phyloP scores from a whole-genome alignment of 2,888 invertebrate species.

The Atrina japonica region DNA sequence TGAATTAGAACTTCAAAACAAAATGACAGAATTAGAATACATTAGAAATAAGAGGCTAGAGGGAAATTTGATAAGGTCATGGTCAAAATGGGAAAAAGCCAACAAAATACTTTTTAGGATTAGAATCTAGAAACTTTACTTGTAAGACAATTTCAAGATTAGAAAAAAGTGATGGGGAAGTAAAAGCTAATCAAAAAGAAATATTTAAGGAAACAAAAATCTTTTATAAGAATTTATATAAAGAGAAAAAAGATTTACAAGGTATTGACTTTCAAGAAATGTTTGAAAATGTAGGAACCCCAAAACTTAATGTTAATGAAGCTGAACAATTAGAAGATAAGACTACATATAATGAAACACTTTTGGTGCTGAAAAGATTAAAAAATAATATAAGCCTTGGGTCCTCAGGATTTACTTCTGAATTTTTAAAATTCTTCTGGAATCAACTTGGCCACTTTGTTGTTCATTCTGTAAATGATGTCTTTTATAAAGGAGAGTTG shows the following conservation, averaged over 20 bases:
- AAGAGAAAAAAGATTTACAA: neutral
- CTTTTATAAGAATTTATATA: conserved; percentile 8
- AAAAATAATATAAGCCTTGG: too few species aligned
- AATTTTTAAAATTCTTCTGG: too few species aligned
- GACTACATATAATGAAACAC: too few species aligned
- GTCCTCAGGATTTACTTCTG: too few species aligned
- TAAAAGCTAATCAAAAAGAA: conserved; percentile 7
- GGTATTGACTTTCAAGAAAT: neutral
- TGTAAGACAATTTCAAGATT: conserved; percentile 3
- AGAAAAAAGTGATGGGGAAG: conserved; percentile 2
- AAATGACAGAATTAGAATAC: conserved; percentile 10
- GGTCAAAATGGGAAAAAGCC: conserved; percentile 8
- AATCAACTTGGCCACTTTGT: too few species aligned
- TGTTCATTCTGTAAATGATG: too few species aligned
- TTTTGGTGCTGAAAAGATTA: too few species aligned
- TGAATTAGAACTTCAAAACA: conserved; percentile 1
- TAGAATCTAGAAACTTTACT: conserved; percentile 12
- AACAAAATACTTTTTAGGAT: conserved; percentile 3
- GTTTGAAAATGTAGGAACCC: conserved; percentile 1
- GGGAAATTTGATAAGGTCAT: conserved; percentile 8
- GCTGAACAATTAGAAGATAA: neutral
- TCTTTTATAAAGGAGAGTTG: too few species aligned
- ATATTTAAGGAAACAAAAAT: neutral
- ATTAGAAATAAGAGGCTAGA: conserved; percentile 3
- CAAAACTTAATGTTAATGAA: neutral